Conservation (phyloP, 2,888 invertebrate genomes). For the Tachina fera region DNA sequence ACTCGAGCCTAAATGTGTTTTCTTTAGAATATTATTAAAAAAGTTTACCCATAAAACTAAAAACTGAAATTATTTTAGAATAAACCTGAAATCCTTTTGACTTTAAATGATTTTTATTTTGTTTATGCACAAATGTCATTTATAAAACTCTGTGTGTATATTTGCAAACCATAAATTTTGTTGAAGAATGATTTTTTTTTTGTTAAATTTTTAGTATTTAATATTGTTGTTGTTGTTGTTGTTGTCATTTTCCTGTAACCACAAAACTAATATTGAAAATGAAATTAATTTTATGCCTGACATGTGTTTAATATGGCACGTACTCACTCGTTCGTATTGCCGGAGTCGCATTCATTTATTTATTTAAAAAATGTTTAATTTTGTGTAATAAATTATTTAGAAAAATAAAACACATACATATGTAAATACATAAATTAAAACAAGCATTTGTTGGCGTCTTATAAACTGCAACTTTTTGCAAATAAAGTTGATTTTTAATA, state of each 20-base stretch:
- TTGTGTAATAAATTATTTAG: slow-evolving; percentile 48
- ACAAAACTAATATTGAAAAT: slow-evolving; percentile 51
- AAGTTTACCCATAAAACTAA: slow-evolving; percentile 1
- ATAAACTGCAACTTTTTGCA: too few relatives aligned
- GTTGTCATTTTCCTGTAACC: slow-evolving; percentile 29
- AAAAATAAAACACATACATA: not conserved
- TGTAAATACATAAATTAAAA: too few relatives aligned
- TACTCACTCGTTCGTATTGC: slow-evolving; percentile 24
- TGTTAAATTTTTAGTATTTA: too few relatives aligned
- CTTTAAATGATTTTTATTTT: too few relatives aligned
- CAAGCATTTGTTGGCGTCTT: too few relatives aligned
- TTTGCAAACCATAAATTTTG: too few relatives aligned
- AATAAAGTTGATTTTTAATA: too few relatives aligned
- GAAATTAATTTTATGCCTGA: slow-evolving; percentile 58
- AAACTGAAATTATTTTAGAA: not conserved
- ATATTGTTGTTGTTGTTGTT: not conserved
- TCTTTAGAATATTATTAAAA: not conserved
- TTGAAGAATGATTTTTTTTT: too few relatives aligned
- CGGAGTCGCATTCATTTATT: slow-evolving; percentile 11
- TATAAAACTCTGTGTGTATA: too few relatives aligned
- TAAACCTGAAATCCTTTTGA: too few relatives aligned
- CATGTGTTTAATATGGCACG: slow-evolving; percentile 58
- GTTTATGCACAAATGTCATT: too few relatives aligned
- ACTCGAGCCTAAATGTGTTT: not conserved
- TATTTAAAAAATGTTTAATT: slow-evolving; percentile 50